Base-by-base conservation (phyloP, 2,797 vertebrate genomes). In the Enteromius afrohamiltoni region DNA sequence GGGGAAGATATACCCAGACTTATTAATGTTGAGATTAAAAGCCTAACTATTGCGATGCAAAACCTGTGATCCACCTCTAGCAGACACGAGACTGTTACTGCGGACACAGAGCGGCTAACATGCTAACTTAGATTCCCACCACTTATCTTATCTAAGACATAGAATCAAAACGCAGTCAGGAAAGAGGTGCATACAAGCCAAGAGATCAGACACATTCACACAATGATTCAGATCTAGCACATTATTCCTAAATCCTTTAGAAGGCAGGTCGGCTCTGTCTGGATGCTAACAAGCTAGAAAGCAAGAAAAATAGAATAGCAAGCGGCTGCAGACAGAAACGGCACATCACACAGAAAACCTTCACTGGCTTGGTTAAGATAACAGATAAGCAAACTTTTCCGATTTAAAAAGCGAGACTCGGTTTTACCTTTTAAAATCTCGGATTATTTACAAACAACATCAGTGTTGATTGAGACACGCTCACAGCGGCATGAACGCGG, bases 221-320 rank as follows among this genome's bases (percentile, higher is more conserved):
- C 16, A 14, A 3, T 11, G 23, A 29, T 10, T 6, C 17, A 1
- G 23, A 69, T n/a, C 4, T 45, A 40, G 16, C 10, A 37, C 10
- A 34, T 21, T 49, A 70, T 49, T 10, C 1, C 47, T 10, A 49
- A 79, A 78, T 70, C 19, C 45, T 21, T 71, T 62, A 71, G 19
- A 14, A 62, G 37, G 21, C 13, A 51, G 16, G 14, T 70, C 40
- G 23, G 40, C 29, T 62, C 65, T 76, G 47, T 78, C 53, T 79
- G n/a, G 42, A 77, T 71, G 82, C 82, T 83, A 83, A 79, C 76
- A 69, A 19, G 82, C 82, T 83, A 83, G 62, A 73, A 78, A 67
- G 51, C 37, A 40, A 51, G 67, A 62, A 17, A 64, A 70, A 37
- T 1, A 37, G 34, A 37, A 29, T 40, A 70, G 53, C 67, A 51